Evolutionary conservation across 2,797 vertebrate species (phyloP).

Genomic region (Coluber constrictor): DNA sequence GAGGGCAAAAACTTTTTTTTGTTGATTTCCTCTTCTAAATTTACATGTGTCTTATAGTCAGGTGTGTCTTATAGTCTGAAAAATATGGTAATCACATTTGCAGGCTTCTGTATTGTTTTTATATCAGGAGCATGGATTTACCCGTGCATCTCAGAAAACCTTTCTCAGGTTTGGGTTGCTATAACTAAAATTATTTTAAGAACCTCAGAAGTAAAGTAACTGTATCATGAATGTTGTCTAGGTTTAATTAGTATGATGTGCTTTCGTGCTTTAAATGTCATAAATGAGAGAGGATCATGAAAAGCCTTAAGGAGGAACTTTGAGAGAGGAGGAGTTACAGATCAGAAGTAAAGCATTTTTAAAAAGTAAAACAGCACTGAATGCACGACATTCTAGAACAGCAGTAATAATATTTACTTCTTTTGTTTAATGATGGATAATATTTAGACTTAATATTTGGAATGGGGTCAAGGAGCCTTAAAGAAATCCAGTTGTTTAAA

Average conservation of each 20-base stretch:
- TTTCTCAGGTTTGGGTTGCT: not conserved
- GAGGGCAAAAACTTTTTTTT: no score
- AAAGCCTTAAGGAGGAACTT: slow-evolving; percentile 2
- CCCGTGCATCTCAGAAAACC: not conserved
- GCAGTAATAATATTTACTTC: not conserved
- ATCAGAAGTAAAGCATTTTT: not conserved
- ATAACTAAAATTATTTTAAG: slow-evolving; percentile 16
- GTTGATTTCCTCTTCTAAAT: no score
- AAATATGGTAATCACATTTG: not conserved
- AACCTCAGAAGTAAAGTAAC: slow-evolving; percentile 16
- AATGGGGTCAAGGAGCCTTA: not conserved
- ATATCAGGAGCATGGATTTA: not conserved
- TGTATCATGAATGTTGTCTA: not conserved
- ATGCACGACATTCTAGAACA: not conserved
- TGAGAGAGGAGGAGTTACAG: not conserved
- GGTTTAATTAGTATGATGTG: slow-evolving; percentile 4
- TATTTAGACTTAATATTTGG: not conserved
- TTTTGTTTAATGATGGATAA: not conserved
- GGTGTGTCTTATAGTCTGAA: no score
- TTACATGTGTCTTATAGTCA: no score
- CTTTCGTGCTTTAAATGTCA: slow-evolving; percentile 10
- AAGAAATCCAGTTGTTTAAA: not conserved
- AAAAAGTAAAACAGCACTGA: not conserved
- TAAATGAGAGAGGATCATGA: slow-evolving; percentile 1
- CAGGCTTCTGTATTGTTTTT: slow-evolving; percentile 21